Evolutionary conservation across 1,140 invertebrate species (phyloP).

Genomic region (Penaeus vannamei): DNA sequence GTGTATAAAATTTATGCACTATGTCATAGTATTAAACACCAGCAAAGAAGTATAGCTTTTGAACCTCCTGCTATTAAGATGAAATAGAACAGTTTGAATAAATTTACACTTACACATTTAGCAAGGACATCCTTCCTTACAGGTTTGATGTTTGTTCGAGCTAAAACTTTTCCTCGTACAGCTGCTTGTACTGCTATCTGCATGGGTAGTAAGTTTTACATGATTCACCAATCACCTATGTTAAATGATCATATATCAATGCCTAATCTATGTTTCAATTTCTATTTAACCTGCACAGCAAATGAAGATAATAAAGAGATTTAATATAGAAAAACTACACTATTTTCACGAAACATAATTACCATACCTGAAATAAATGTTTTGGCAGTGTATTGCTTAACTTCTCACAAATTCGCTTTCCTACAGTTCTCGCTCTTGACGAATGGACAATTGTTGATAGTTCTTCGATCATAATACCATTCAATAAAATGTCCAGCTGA

Average conservation of each 20-base stretch:
- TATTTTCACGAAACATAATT: no score
- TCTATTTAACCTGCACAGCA: no score
- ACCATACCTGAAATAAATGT: constrained; percentile 80
- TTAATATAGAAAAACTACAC: no score
- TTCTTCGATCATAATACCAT: constrained; percentile 88
- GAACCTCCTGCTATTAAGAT: no score
- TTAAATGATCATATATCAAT: no score
- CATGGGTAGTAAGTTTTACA: background rate
- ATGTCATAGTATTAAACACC: no score
- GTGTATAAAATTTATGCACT: no score
- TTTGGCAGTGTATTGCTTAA: constrained; percentile 91
- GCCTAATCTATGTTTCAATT: no score
- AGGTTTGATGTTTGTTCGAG: constrained; percentile 89
- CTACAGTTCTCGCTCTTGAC: constrained; percentile 79
- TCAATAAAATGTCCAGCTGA: constrained; percentile 85
- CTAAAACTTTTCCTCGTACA: constrained; percentile 85
- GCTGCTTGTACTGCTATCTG: constrained; percentile 88
- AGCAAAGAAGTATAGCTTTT: no score
- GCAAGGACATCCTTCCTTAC: constrained; percentile 93
- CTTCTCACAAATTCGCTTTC: constrained; percentile 81
- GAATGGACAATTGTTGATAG: constrained; percentile 87
- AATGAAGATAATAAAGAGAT: no score
- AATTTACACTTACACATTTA: constrained; percentile 83
- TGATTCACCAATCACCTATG: background rate
- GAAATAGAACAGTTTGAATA: background rate